phyloP scores from a whole-genome alignment of 2,113 vertebrate genomes.

The Clarias batrachus region DNA sequence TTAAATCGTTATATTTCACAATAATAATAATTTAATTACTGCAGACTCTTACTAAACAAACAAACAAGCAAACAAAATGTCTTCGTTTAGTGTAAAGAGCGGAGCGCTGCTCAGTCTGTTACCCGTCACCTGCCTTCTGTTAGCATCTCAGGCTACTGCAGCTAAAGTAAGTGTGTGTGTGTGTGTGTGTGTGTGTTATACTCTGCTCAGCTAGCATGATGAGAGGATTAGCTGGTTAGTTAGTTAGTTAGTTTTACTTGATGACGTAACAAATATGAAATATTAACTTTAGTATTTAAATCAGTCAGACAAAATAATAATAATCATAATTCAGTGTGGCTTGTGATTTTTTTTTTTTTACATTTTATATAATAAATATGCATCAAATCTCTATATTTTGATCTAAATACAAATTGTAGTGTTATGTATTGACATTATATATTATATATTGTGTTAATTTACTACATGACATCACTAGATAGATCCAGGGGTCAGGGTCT shows the following conservation, averaged over 20 bases:
- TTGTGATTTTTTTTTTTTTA: not conserved
- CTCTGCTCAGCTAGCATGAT: not conserved
- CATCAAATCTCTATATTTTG: not conserved
- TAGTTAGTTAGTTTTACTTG: not conserved
- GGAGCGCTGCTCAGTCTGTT: not conserved
- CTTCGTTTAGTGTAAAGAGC: conserved; percentile 32
- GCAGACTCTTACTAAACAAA: not conserved
- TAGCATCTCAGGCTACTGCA: conserved; percentile 54
- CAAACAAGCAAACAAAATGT: conserved; percentile 13
- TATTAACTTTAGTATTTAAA: not conserved
- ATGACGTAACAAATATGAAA: not conserved
- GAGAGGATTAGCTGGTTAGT: not conserved
- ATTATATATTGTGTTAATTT: not conserved
- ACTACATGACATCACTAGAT: not conserved
- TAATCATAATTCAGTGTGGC: not conserved
- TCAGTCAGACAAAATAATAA: not conserved
- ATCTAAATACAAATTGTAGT: not conserved
- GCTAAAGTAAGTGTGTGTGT: conserved; percentile 69
- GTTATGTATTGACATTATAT: not conserved
- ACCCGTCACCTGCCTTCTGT: conserved; percentile 54
- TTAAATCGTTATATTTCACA: not conserved
- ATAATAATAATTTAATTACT: not conserved
- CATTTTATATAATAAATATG: not conserved
- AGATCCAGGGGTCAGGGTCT: not conserved
- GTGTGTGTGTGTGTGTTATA: not conserved